Conservation (phyloP, 2,888 invertebrate species). For the Sarcophaga carnaria region DNA sequence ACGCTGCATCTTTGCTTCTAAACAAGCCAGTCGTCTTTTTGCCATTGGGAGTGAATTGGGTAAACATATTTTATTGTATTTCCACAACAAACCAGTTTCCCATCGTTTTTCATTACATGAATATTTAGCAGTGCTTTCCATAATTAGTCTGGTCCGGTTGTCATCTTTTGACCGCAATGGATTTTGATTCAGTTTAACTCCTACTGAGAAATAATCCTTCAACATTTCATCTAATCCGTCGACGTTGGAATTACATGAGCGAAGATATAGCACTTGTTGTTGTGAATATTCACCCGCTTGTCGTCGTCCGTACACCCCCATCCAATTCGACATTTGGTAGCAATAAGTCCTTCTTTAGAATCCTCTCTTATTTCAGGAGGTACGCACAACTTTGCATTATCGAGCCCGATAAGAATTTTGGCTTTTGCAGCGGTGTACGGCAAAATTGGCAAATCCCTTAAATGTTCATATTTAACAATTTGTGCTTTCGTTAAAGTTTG, state of each 20-base stretch:
- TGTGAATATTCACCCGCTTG: background rate
- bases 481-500: slow-evolving; percentile 25
- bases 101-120: background rate
- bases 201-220: slow-evolving; percentile 54
- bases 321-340: slow-evolving; percentile 59
- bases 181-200: background rate
- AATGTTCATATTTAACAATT: slow-evolving; percentile 40
- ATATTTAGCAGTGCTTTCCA: slow-evolving; percentile 53
- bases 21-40: slow-evolving; percentile 41
- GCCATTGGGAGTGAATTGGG: slow-evolving; percentile 60
- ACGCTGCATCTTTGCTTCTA: slow-evolving; percentile 51
- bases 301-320: slow-evolving; percentile 63
- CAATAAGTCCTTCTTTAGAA: slow-evolving; percentile 45
- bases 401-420: slow-evolving; percentile 51
- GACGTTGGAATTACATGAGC: slow-evolving; percentile 36
- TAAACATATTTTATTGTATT: slow-evolving; percentile 32
- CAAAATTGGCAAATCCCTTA: slow-evolving; percentile 35
- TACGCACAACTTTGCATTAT: slow-evolving; percentile 54
- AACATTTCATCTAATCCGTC: slow-evolving; percentile 56
- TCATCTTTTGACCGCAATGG: slow-evolving; percentile 56
- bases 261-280: slow-evolving; percentile 50
- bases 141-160: slow-evolving; percentile 49
- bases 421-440: slow-evolving; percentile 52
- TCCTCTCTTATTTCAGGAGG: slow-evolving; percentile 49
- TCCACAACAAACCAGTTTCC: slow-evolving; percentile 58